Conservation (phyloP, 2,888 invertebrate species). For the Nycteola revayana region DNA sequence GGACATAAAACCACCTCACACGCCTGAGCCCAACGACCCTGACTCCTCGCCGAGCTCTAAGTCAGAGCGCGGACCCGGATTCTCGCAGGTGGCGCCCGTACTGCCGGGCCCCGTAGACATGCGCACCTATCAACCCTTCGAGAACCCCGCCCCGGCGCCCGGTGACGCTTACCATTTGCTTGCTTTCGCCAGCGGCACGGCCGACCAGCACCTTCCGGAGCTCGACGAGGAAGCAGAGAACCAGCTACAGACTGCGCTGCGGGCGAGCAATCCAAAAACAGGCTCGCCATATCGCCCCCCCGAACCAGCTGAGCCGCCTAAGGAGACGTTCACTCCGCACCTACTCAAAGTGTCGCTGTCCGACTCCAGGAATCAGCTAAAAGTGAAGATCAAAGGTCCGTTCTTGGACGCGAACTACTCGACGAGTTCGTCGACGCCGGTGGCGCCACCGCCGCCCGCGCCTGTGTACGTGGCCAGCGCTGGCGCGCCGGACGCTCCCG, state of each 20-base stretch:
- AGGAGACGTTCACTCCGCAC: slow-evolving; percentile 49
- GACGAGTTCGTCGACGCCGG: slow-evolving; percentile 82
- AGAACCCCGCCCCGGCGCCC: slow-evolving; percentile 79
- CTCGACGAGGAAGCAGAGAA: slow-evolving; percentile 91
- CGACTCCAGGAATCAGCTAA: slow-evolving; percentile 92
- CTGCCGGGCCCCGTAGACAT: slow-evolving; percentile 94
- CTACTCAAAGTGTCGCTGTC: slow-evolving; percentile 87
- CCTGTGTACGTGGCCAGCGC: slow-evolving; percentile 33
- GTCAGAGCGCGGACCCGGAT: slow-evolving; percentile 45
- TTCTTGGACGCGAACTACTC: slow-evolving; percentile 89
- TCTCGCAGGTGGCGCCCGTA: slow-evolving; percentile 85
- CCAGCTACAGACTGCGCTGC: slow-evolving; percentile 86
- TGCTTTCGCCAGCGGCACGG: slow-evolving; percentile 85
- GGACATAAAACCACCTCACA: slow-evolving; percentile 69
- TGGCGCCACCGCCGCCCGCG: slow-evolving; percentile 71
- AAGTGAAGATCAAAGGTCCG: slow-evolving; percentile 95
- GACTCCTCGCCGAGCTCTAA: slow-evolving; percentile 42
- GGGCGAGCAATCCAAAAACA: slow-evolving; percentile 76
- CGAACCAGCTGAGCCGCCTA: slow-evolving; percentile 42
- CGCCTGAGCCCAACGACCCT: slow-evolving; percentile 56
- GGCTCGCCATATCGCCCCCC: slow-evolving; percentile 42
- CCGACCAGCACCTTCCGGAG: slow-evolving; percentile 86
- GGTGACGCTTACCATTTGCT: slow-evolving; percentile 84
- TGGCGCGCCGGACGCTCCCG: slow-evolving; percentile 54
- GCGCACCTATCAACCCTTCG: slow-evolving; percentile 90